Conservation (phyloP, 2,888 invertebrate genomes). For the Horisme vitalbata region DNA sequence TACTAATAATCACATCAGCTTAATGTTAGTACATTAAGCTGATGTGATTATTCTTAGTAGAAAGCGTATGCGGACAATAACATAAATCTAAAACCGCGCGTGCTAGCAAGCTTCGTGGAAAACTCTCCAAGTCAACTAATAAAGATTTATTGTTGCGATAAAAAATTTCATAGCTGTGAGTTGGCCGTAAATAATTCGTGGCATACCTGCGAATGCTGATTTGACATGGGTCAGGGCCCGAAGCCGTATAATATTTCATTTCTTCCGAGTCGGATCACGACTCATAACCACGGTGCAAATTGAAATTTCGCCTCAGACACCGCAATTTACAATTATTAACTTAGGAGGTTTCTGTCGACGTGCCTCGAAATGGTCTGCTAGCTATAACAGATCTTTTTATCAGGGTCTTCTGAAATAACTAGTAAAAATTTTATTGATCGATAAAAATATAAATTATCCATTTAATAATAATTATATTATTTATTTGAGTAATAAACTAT, state of each 20-base stretch:
- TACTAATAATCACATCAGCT: neutral
- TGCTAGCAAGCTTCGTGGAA: conserved; percentile 43
- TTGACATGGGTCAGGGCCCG: conserved; percentile 75
- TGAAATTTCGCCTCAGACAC: conserved; percentile 63
- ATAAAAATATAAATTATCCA: no score
- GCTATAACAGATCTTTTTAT: neutral
- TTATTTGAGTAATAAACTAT: no score
- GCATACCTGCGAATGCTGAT: conserved; percentile 79
- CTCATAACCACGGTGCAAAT: conserved; percentile 65
- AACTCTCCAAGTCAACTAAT: conserved; percentile 64
- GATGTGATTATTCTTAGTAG: no score
- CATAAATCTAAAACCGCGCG: conserved; percentile 27
- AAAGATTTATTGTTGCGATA: conserved; percentile 75
- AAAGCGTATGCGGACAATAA: conserved; percentile 22
- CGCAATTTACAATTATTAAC: conserved; percentile 54
- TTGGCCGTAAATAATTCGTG: conserved; percentile 76
- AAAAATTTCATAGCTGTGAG: conserved; percentile 73
- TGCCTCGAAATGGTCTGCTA: conserved; percentile 11
- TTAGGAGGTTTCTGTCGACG: conserved; percentile 28
- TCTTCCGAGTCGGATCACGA: conserved; percentile 66
- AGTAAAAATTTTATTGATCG: no score
- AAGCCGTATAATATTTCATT: conserved; percentile 73
- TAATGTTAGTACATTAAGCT: no score
- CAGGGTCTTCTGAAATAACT: no score
- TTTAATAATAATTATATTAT: no score